A percentile compares a stretch with the other conserved stretches of the same genome.
phyloP scores from a whole-genome alignment of 1,140 invertebrate species.

The Cydia pomonella region DNA sequence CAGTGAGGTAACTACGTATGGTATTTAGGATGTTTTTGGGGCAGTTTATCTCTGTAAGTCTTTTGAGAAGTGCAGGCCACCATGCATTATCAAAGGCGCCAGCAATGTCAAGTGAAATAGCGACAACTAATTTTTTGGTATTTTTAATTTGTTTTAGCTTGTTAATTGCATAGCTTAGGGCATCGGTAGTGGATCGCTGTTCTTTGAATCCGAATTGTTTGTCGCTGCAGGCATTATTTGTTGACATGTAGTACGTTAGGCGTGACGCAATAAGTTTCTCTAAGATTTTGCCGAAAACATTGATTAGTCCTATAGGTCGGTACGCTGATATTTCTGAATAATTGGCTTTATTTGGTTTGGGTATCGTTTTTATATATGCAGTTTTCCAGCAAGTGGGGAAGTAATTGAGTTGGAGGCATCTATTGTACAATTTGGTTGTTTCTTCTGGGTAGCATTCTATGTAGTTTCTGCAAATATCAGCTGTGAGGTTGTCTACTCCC shows the following conservation, averaged over 20 bases:
- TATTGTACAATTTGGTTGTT: not conserved
- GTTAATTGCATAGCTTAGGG: constrained; percentile 36
- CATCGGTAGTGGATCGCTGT: constrained; percentile 36
- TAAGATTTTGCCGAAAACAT: constrained; percentile 42
- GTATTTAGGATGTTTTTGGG: too few species aligned
- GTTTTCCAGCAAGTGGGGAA: constrained; percentile 31
- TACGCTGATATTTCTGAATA: not conserved
- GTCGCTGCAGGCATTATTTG: not conserved
- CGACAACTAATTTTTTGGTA: constrained; percentile 5
- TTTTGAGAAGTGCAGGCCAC: constrained; percentile 42
- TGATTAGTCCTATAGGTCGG: constrained; percentile 37
- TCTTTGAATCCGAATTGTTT: constrained; percentile 45
- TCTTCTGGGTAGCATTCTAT: not conserved
- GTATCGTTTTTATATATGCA: constrained; percentile 23
- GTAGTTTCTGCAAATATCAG: constrained; percentile 10
- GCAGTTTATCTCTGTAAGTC: too few species aligned
- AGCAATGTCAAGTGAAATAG: constrained; percentile 44
- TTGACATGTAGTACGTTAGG: constrained; percentile 14
- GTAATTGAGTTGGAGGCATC: constrained; percentile 12
- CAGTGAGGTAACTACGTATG: too few species aligned
- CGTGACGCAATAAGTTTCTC: constrained; percentile 42
- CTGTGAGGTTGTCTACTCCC: constrained; percentile 24
- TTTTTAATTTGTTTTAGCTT: constrained; percentile 5
- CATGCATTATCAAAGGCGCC: constrained; percentile 48
- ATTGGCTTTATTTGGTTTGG: constrained; percentile 16